Conservation (phyloP, 1,140 invertebrate species). For the Drosophila pruinosa region DNA sequence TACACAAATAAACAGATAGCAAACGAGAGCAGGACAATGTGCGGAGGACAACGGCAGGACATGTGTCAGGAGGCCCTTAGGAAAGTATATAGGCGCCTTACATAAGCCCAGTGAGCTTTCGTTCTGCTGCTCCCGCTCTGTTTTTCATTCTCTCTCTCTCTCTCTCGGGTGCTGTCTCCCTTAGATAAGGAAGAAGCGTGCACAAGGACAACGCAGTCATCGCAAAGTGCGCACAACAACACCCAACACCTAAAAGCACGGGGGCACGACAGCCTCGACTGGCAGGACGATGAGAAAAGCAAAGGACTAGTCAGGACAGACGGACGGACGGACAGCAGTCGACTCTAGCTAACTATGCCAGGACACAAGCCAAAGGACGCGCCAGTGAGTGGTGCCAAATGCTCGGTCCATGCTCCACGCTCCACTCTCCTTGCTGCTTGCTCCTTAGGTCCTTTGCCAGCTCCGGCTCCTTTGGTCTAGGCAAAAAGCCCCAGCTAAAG, state of each 20-base stretch:
- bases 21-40: background rate
- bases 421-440: background rate
- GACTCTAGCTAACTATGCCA: conserved; percentile 24
- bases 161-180: background rate
- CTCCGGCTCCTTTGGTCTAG: background rate
- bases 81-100: conserved; percentile 20
- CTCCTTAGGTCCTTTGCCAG: background rate
- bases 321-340: background rate
- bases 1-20: conserved; percentile 34
- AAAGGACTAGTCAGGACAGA: background rate
- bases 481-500: too few relatives aligned
- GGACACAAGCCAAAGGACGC: conserved; percentile 39
- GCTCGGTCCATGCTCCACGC: conserved; percentile 5
- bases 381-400: conserved; percentile 43
- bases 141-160: background rate
- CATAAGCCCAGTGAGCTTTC: conserved; percentile 7
- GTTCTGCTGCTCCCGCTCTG: background rate
- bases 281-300: background rate
- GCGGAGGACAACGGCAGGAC: background rate
- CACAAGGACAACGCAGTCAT: conserved; percentile 19
- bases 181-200: background rate
- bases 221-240: conserved; percentile 41
- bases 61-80: conserved; percentile 18
- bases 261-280: too few relatives aligned
- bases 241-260: conserved; percentile 39